Conservation (phyloP, 2,797 vertebrate genomes). For the Melanotaenia parkinsoni region DNA sequence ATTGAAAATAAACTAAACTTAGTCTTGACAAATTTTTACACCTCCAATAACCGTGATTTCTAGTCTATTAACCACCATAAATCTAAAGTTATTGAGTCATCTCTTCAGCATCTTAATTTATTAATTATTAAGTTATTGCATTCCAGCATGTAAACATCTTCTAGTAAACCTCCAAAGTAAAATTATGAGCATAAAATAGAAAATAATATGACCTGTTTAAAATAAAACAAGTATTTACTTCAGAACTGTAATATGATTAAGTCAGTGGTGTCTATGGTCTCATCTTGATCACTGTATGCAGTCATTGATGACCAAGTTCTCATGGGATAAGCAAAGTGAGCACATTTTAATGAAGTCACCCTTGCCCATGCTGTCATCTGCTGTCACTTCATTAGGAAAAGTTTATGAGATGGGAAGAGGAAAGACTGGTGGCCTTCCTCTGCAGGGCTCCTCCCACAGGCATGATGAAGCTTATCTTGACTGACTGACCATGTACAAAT, state of each 20-base stretch:
- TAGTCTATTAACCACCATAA: too few relatives aligned
- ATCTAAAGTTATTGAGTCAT: too few relatives aligned
- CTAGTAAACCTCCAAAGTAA: not conserved
- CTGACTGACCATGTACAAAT: slow-evolving; percentile 43
- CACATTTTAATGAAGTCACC: slow-evolving; percentile 33
- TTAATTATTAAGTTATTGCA: too few relatives aligned
- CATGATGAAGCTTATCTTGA: slow-evolving; percentile 39
- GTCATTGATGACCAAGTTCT: not conserved
- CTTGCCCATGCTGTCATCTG: slow-evolving; percentile 26
- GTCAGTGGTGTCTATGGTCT: not conserved
- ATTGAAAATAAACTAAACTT: too few relatives aligned
- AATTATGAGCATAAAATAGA: not conserved
- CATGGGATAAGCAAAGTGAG: slow-evolving; percentile 1
- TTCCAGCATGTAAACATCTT: not conserved
- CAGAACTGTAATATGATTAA: not conserved
- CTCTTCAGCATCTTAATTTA: too few relatives aligned
- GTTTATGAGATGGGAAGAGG: slow-evolving; percentile 11
- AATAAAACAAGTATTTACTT: not conserved
- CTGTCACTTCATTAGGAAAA: slow-evolving; percentile 27
- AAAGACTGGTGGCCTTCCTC: slow-evolving; percentile 22
- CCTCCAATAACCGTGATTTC: too few relatives aligned
- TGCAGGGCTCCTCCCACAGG: slow-evolving; percentile 25
- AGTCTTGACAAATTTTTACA: too few relatives aligned
- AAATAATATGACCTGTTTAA: not conserved
- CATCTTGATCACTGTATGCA: not conserved